These are phyloP conservation scores for Astyanax mexicanus DNA, from an alignment of 2,797 vertebrate species.

Conservation along the genomic window DNA sequence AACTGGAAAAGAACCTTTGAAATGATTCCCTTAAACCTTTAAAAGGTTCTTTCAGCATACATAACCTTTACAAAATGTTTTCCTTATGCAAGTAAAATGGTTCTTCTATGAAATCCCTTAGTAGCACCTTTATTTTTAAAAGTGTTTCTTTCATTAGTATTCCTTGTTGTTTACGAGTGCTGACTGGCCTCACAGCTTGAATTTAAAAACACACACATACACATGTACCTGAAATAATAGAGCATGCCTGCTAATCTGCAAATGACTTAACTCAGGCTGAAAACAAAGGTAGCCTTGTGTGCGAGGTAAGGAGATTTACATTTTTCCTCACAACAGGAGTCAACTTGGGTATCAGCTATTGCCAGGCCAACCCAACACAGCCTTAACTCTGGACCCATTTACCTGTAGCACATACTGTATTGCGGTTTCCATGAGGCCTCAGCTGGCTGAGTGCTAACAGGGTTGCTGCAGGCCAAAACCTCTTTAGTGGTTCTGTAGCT, in stretches of 20 bases:
- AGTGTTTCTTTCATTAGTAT: background rate
- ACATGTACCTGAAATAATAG: slow-evolving; percentile 47
- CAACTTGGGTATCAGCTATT: slow-evolving; percentile 47
- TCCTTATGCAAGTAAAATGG: no score
- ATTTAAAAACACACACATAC: slow-evolving; percentile 21
- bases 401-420: slow-evolving; percentile 34
- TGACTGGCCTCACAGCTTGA: slow-evolving; percentile 11
- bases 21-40: no score
- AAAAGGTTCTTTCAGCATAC: no score
- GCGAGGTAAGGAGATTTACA: slow-evolving; percentile 74
- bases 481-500: slow-evolving; percentile 9
- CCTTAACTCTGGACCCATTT: slow-evolving; percentile 26
- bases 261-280: slow-evolving; percentile 65
- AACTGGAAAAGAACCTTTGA: no score
- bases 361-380: slow-evolving; percentile 32
- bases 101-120: no score
- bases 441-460: slow-evolving; percentile 3
- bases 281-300: slow-evolving; percentile 79
- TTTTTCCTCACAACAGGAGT: slow-evolving; percentile 55
- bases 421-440: slow-evolving; percentile 27
- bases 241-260: slow-evolving; percentile 67
- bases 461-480: slow-evolving; percentile 10
- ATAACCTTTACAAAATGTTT: no score
- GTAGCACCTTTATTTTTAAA: no score
- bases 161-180: slow-evolving; percentile 11